phyloP scores from a whole-genome alignment of 2,797 vertebrate genomes.

The Intellagama lesueurii region DNA sequence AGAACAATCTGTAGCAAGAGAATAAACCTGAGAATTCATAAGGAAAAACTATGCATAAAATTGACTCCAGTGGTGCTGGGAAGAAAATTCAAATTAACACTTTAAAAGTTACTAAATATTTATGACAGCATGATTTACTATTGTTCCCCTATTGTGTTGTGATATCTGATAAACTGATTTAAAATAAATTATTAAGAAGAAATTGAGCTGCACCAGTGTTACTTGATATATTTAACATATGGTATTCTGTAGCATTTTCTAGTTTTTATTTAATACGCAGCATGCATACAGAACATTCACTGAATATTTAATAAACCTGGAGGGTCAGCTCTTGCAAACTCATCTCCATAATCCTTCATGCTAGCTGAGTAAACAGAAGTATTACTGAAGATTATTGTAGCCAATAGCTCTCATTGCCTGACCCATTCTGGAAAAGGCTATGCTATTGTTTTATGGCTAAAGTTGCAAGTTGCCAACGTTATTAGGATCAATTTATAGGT shows the following conservation, averaged over 20 bases:
- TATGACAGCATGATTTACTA: constrained; percentile 43
- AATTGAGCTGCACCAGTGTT: constrained; percentile 54
- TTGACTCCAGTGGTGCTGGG: constrained; percentile 13
- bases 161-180: constrained; percentile 65
- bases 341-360: constrained; percentile 69
- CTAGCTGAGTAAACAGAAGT: constrained; percentile 64
- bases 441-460: constrained; percentile 27
- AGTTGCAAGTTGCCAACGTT: constrained; percentile 40
- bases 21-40: constrained; percentile 29
- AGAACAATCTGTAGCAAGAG: constrained; percentile 15
- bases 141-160: constrained; percentile 50
- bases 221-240: constrained; percentile 62
- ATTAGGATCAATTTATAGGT: constrained; percentile 17
- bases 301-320: constrained; percentile 82
- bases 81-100: not conserved
- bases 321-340: constrained; percentile 72
- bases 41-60: constrained; percentile 37
- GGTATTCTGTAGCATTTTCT: constrained; percentile 65
- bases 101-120: constrained; percentile 59
- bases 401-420: constrained; percentile 9
- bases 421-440: constrained; percentile 39
- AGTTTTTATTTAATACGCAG: constrained; percentile 76
- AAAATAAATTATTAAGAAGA: constrained; percentile 70
- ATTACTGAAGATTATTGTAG: constrained; percentile 53
- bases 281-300: constrained; percentile 65